phyloP scores from a whole-genome alignment of 2,797 vertebrate genomes.

The Taeniopygia guttata region DNA sequence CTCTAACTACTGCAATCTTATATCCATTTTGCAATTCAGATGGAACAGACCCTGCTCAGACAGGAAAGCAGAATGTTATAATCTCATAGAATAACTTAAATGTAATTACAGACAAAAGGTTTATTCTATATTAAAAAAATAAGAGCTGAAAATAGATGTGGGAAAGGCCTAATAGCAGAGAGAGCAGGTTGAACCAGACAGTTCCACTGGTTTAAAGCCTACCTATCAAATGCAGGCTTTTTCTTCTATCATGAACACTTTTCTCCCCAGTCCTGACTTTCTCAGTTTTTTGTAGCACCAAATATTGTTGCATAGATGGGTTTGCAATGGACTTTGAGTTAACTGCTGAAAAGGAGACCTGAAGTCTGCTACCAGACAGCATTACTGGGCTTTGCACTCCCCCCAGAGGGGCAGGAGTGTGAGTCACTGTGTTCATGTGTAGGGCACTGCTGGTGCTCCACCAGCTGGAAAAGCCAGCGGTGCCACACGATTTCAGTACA shows the following conservation, averaged over 20 bases:
- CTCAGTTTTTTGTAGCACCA: not conserved
- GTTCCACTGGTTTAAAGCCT: not conserved
- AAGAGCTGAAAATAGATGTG: not conserved
- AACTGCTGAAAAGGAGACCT: not conserved
- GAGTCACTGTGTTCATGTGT: fast-evolving
- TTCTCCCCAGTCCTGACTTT: not conserved
- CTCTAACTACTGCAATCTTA: not conserved
- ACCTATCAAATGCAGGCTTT: not conserved
- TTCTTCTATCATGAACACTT: not conserved
- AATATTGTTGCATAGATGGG: not conserved
- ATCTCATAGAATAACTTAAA: constrained; percentile 6
- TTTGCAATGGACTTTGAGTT: not conserved
- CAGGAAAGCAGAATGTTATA: constrained; percentile 16
- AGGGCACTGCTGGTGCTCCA: not conserved
- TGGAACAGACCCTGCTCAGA: constrained; percentile 3
- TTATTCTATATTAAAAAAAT: not conserved
- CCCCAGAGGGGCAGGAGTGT: not conserved
- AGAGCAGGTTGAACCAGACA: not conserved
- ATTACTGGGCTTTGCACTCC: not conserved
- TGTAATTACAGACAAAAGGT: not conserved
- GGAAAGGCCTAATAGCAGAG: not conserved
- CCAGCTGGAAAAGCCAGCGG: not conserved
- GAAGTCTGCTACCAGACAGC: not conserved
- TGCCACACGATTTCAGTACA: not conserved
- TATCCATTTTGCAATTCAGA: constrained; percentile 17